A percentile compares a stretch with the other conserved stretches of the same genome.
Conservation (phyloP, 2,888 invertebrate genomes). For the Eudasyphora cyanicolor region DNA sequence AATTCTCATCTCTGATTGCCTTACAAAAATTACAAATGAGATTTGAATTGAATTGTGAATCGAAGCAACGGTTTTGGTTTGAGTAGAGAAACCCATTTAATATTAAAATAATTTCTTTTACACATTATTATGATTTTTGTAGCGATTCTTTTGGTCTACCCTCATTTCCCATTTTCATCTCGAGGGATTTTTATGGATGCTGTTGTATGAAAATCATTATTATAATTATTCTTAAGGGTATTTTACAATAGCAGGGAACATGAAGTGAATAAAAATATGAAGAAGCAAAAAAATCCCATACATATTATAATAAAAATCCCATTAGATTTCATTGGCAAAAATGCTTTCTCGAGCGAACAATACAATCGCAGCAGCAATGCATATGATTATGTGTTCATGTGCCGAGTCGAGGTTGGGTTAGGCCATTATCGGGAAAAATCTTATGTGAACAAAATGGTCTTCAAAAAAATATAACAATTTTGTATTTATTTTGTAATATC, state of each 20-base stretch:
- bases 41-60: no score
- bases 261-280: neutral
- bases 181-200: neutral
- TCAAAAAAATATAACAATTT: no score
- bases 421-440: no score
- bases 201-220: conserved; percentile 51
- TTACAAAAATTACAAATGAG: no score
- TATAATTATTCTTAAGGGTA: conserved; percentile 58
- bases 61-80: no score
- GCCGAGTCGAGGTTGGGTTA: no score
- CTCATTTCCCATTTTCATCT: neutral
- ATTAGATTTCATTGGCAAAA: conserved; percentile 35
- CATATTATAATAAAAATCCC: conserved; percentile 51
- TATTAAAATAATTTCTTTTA: conserved; percentile 14
- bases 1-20: neutral
- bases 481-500: no score
- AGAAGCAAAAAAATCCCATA: conserved; percentile 19
- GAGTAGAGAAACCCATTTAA: neutral
- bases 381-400: no score
- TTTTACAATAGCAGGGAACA: conserved; percentile 30
- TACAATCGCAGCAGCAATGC: no score
- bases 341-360: neutral
- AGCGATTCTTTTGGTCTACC: neutral
- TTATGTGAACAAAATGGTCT: no score
- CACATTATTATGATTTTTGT: conserved; percentile 23